A percentile compares a stretch with the other conserved stretches of the same genome.
phyloP scores from a whole-genome alignment of 2,888 invertebrate species.

The Dioctria linearis region DNA sequence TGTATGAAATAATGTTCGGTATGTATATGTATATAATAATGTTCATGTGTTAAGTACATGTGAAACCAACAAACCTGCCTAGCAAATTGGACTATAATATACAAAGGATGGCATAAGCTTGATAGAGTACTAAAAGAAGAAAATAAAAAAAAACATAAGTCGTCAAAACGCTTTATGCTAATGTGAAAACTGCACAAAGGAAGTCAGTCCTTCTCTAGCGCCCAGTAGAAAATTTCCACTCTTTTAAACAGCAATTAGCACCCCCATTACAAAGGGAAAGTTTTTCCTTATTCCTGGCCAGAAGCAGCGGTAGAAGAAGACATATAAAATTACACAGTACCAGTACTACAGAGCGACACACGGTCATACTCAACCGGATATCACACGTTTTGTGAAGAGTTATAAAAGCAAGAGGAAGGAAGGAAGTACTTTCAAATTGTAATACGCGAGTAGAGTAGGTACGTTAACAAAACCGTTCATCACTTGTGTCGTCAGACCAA shows the following conservation, averaged over 20 bases:
- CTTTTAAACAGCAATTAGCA: constrained; percentile 45
- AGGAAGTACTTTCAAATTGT: constrained; percentile 32
- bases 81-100: neutral
- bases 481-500: constrained; percentile 2
- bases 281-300: constrained; percentile 7
- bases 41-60: no score
- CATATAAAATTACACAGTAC: constrained; percentile 14
- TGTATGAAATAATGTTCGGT: neutral
- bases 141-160: neutral
- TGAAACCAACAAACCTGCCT: neutral
- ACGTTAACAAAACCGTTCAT: constrained; percentile 32
- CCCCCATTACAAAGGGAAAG: constrained; percentile 31
- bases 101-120: neutral
- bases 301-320: neutral
- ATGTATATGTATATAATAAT: no score
- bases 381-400: neutral
- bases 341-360: neutral
- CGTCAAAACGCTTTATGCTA: neutral
- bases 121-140: neutral
- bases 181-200: neutral
- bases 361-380: constrained; percentile 3
- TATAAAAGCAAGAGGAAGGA: constrained; percentile 10
- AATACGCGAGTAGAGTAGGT: neutral
- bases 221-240: constrained; percentile 11
- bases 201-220: neutral